Evolutionary conservation across 2,113 vertebrate genomes (phyloP).

Genomic region (Porphyrio hochstetteri): DNA sequence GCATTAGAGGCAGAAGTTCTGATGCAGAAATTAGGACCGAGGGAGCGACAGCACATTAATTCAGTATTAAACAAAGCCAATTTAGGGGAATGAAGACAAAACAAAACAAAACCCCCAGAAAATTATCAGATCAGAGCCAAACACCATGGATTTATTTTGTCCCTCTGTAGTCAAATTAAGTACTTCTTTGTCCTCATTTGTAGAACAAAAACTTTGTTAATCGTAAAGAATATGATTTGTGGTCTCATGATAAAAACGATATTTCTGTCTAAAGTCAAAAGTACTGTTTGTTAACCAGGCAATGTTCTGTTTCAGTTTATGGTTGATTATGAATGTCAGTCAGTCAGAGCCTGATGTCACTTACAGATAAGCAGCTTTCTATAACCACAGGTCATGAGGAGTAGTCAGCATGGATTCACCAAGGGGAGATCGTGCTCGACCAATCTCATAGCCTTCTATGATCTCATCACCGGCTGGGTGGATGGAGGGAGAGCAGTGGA

Average conservation of each 20-base stretch:
- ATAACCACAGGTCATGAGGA: no score
- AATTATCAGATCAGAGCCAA: slow-evolving; percentile 26
- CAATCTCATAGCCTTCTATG: no score
- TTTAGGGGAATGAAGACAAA: slow-evolving; percentile 35
- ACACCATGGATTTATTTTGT: background rate
- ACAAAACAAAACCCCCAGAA: background rate
- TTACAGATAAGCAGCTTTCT: background rate
- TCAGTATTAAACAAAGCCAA: background rate
- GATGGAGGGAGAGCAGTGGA: no score
- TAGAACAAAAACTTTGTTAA: background rate
- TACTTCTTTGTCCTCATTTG: background rate
- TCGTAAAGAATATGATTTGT: background rate
- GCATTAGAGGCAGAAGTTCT: slow-evolving; percentile 32
- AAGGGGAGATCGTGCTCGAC: no score
- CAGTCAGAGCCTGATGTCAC: background rate
- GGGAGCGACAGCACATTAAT: slow-evolving; percentile 50
- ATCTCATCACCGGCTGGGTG: no score
- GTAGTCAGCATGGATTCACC: no score
- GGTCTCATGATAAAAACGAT: background rate
- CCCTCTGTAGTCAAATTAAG: background rate
- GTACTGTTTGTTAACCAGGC: background rate
- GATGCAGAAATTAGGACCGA: slow-evolving; percentile 42
- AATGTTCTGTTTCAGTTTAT: background rate
- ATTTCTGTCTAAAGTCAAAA: background rate
- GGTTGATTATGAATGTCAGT: background rate